Evolutionary conservation across 1,140 invertebrate species (phyloP).

Genomic region (Sycobia sp.): DNA sequence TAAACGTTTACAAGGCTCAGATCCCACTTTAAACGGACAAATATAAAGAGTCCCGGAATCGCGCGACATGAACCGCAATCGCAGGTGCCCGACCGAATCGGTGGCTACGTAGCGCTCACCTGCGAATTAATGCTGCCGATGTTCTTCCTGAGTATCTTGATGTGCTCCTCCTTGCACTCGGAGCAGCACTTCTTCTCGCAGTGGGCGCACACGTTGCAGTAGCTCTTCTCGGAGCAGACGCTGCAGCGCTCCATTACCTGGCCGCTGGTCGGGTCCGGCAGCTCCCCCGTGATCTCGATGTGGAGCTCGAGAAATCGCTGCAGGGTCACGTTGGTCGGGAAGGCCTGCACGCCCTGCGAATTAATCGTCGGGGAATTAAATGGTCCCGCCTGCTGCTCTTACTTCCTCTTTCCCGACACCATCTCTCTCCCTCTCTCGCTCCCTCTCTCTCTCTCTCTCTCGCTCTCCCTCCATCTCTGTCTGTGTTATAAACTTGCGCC

Average conservation of each 20-base stretch:
- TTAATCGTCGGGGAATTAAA: constrained; percentile 4
- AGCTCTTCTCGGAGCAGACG: constrained; percentile 94
- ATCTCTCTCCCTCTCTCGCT: too few relatives aligned
- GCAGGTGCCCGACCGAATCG: too few relatives aligned
- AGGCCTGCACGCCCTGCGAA: constrained; percentile 82
- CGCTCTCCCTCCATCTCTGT: too few relatives aligned
- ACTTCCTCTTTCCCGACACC: too few relatives aligned
- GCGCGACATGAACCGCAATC: too few relatives aligned
- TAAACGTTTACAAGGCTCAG: too few relatives aligned
- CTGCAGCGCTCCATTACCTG: constrained; percentile 85
- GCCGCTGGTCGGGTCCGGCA: constrained; percentile 85
- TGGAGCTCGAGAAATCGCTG: constrained; percentile 94
- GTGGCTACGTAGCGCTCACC: too few relatives aligned
- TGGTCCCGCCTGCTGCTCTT: too few relatives aligned
- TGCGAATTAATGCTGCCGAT: constrained; percentile 93
- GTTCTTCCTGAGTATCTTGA: constrained; percentile 93
- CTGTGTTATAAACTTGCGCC: too few relatives aligned
- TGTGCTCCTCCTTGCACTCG: constrained; percentile 90
- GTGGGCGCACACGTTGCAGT: constrained; percentile 86
- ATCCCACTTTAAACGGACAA: too few relatives aligned
- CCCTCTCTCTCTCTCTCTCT: too few relatives aligned
- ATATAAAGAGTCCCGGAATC: too few relatives aligned
- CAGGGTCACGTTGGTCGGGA: constrained; percentile 94
- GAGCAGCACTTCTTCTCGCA: constrained; percentile 93
- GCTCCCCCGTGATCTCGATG: constrained; percentile 89